Percentiles rank a stretch among this genome's conserved stretches.
These are phyloP conservation scores for Rhodinocichla rosea DNA, from an alignment of 2,113 vertebrate genomes.

Conservation along the genomic window DNA sequence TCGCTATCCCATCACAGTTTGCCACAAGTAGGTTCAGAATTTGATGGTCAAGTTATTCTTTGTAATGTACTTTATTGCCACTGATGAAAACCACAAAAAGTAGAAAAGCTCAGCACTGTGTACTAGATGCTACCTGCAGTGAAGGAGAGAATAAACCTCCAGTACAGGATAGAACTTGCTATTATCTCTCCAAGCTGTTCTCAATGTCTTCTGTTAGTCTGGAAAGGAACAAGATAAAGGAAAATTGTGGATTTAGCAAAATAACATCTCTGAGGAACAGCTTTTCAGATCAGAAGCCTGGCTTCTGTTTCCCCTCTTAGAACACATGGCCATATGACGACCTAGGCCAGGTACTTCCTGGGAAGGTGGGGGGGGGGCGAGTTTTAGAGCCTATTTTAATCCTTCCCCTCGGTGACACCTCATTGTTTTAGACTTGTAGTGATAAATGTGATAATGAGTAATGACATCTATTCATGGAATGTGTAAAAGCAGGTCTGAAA, in stretches of 20 bases:
- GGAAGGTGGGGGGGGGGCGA: background rate
- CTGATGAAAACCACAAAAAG: background rate
- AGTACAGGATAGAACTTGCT: background rate
- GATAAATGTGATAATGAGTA: constrained; percentile 77
- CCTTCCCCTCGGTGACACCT: constrained; percentile 49
- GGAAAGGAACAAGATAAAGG: background rate
- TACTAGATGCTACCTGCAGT: background rate
- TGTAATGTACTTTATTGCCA: constrained; percentile 9
- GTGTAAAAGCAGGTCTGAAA: constrained; percentile 73
- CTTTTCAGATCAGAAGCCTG: background rate
- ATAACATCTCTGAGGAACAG: background rate
- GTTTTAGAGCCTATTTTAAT: constrained; percentile 67
- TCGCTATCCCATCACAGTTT: background rate
- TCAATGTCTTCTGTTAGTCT: background rate
- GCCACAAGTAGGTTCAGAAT: constrained; percentile 52
- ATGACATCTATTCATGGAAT: constrained; percentile 73
- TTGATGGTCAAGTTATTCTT: constrained; percentile 20
- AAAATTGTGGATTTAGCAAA: background rate
- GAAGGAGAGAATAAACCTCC: background rate
- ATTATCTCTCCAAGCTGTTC: background rate
- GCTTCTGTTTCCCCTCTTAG: background rate
- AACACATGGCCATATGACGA: background rate
- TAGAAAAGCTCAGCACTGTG: background rate
- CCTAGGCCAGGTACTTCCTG: constrained; percentile 9
- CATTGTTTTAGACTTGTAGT: constrained; percentile 70